Percentiles rank a stretch among this genome's conserved stretches.
phyloP scores from a whole-genome alignment of 2,797 vertebrate genomes.

The Sebastes matsubarae region DNA sequence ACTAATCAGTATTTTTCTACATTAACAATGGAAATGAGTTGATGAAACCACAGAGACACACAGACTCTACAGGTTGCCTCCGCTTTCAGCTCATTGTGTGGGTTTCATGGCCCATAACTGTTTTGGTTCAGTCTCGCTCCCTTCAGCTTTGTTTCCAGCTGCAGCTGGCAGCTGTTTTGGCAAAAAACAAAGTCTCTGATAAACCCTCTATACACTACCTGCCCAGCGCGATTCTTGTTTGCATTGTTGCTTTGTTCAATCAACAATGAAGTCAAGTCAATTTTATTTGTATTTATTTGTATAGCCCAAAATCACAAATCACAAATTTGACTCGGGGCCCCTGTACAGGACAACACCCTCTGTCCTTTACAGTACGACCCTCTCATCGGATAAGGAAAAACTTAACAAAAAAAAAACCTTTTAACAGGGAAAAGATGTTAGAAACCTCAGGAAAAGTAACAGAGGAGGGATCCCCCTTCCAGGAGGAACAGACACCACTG shows the following conservation, averaged over 20 bases:
- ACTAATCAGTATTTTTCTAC: neutral
- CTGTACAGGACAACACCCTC: too few relatives aligned
- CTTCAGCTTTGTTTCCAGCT: neutral
- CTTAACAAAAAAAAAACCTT: too few relatives aligned
- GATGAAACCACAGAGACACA: neutral
- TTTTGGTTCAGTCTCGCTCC: neutral
- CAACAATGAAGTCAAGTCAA: neutral
- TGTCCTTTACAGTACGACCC: too few relatives aligned
- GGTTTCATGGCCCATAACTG: neutral
- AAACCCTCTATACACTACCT: neutral
- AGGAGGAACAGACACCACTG: too few relatives aligned
- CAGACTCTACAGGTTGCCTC: neutral
- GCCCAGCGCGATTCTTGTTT: neutral
- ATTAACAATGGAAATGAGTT: neutral
- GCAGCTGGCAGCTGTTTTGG: neutral
- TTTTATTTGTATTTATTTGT: too few relatives aligned
- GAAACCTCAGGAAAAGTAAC: too few relatives aligned
- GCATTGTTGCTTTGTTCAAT: neutral
- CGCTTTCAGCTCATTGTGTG: neutral
- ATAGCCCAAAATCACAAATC: too few relatives aligned
- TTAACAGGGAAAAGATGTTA: too few relatives aligned
- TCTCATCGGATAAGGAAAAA: too few relatives aligned
- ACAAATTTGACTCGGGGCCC: too few relatives aligned
- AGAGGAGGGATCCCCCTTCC: too few relatives aligned
- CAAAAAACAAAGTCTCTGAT: neutral